Conservation (phyloP, 2,113 vertebrate species). For the Brachypteracias leptosomus region DNA sequence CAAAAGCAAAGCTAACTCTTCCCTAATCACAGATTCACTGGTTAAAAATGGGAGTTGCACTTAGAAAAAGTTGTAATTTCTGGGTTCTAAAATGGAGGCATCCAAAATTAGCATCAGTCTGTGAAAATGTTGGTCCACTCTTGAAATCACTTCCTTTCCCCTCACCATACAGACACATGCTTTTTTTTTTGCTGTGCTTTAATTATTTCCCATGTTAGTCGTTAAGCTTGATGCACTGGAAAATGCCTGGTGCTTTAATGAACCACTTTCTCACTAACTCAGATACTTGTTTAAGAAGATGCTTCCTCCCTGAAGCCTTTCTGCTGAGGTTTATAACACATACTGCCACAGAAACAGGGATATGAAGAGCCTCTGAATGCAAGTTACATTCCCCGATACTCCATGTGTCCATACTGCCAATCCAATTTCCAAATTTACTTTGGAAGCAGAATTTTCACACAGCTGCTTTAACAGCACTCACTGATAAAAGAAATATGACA, state of each 20-base stretch:
- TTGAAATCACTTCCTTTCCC: conserved; percentile 1
- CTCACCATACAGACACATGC: accelerated
- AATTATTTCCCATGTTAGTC: not conserved
- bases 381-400: not conserved
- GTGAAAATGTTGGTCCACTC: not conserved
- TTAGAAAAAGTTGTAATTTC: conserved; percentile 24
- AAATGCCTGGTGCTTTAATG: not conserved
- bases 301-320: not conserved
- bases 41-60: conserved; percentile 14
- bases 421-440: not conserved
- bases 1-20: not conserved
- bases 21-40: not conserved
- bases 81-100: conserved; percentile 43
- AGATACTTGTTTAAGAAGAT: not conserved
- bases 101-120: not conserved
- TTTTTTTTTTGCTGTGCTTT: not conserved
- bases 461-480: not conserved
- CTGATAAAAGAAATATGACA: not conserved
- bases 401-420: not conserved
- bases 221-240: not conserved
- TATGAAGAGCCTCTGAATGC: not conserved
- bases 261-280: not conserved
- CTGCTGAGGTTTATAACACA: not conserved
- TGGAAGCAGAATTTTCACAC: not conserved
- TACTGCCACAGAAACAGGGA: not conserved